Percentiles rank a stretch among this genome's conserved stretches.
Conservation (phyloP, 92 coral and sea anemone species). For the Pocillopora meandrina region DNA sequence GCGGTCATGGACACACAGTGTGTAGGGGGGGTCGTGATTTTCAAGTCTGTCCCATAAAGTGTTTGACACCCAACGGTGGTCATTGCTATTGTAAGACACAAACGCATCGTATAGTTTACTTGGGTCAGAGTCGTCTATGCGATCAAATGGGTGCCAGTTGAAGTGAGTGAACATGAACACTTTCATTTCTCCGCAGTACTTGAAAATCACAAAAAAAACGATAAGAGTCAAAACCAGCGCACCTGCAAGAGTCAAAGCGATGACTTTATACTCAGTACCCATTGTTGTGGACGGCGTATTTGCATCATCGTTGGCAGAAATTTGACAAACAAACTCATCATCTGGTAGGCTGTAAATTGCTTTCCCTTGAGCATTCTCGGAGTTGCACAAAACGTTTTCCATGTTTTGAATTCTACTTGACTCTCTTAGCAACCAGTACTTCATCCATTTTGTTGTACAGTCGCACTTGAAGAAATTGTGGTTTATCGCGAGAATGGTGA, state of each 20-base stretch:
- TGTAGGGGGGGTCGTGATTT: conserved; percentile 65
- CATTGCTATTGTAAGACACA: conserved; percentile 71
- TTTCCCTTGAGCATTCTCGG: conserved; percentile 54
- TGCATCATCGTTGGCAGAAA: neutral
- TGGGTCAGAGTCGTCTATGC: conserved; percentile 74
- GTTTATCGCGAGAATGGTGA: conserved; percentile 43
- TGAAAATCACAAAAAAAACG: conserved; percentile 27
- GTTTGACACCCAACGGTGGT: conserved; percentile 61
- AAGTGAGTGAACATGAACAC: conserved; percentile 67
- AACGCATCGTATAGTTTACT: conserved; percentile 76
- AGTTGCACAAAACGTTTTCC: conserved; percentile 57
- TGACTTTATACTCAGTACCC: neutral
- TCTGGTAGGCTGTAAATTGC: conserved; percentile 49
- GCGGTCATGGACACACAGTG: conserved; percentile 70
- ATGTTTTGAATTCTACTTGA: conserved; percentile 34
- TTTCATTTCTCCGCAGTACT: conserved; percentile 65
- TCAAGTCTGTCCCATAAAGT: conserved; percentile 60
- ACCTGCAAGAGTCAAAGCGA: conserved; percentile 17
- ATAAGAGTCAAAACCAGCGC: neutral
- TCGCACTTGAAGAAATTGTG: conserved; percentile 75
- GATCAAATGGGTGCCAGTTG: conserved; percentile 88
- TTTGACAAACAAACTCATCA: conserved; percentile 56
- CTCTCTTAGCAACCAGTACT: conserved; percentile 55
- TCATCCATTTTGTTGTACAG: conserved; percentile 74
- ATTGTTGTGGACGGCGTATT: neutral